Evolutionary conservation across 53 echinoderm and acorn worm species (phyloP).

Genomic region (Echinometra lucunter): DNA sequence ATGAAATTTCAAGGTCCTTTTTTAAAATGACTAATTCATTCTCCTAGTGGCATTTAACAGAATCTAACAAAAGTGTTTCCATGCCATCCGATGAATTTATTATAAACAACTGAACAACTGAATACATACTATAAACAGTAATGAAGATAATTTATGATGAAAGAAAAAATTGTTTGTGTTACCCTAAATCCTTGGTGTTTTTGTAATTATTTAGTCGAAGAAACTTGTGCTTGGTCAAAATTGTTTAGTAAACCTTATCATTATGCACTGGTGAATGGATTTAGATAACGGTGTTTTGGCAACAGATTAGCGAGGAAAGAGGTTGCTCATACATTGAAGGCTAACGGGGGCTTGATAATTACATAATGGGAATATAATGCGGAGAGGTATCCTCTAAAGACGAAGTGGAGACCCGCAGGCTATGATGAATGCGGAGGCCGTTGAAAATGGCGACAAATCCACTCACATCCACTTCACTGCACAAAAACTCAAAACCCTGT

Average conservation of each 20-base stretch:
- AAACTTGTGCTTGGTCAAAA: not conserved
- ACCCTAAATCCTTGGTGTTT: not conserved
- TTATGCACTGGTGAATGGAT: not conserved
- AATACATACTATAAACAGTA: too few relatives aligned
- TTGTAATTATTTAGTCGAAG: not conserved
- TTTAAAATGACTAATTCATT: too few relatives aligned
- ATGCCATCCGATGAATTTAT: too few relatives aligned
- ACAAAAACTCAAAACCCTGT: not conserved
- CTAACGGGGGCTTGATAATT: not conserved
- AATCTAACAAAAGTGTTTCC: too few relatives aligned
- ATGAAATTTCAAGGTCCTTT: too few relatives aligned
- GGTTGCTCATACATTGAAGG: not conserved
- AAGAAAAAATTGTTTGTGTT: too few relatives aligned
- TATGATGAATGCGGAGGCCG: not conserved
- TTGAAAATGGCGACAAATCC: not conserved
- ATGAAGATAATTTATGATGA: too few relatives aligned
- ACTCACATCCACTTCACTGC: not conserved
- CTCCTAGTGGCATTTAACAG: too few relatives aligned
- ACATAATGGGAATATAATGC: not conserved
- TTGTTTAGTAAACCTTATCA: not conserved
- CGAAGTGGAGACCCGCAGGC: not conserved
- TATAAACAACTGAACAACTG: too few relatives aligned
- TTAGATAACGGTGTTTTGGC: not conserved
- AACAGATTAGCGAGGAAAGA: not conserved
- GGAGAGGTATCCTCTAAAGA: not conserved